Base-by-base conservation (phyloP, 2,797 vertebrate species). In the Pempheris klunzingeri region DNA sequence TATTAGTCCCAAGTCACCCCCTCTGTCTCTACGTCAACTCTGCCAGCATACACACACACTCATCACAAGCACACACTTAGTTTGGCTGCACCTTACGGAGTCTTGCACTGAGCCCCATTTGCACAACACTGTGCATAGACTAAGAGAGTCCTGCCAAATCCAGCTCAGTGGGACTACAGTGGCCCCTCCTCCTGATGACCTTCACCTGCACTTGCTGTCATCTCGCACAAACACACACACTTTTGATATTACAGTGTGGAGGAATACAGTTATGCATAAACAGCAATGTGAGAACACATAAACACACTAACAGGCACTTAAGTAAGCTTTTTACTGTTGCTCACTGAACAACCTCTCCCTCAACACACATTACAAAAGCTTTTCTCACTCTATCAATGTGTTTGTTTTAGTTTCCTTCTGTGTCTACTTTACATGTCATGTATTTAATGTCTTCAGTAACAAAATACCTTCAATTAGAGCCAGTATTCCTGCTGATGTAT, bases 191-290 rank as follows among this genome's bases (percentile, higher is more conserved):
- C 68, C 61, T 47, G 14, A 46, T 61, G 89, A 92, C 92, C 89
- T 92, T 92, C 90, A 91, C 84, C 85, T 80, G 81, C 49, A 83
- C 86, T 82, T 77, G 74, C 68, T 64, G 47, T 74, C 62, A 43
- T 15, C 65, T 75, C 69, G 52, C 80, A 72, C 46, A 69, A 60
- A 77, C 82, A 78, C 71, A 69, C 64, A 55, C 68, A n/a, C n/a
- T n/a, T n/a, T 39, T 58, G 61, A 24, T n/a, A 62, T 62, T 11
- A 47, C 62, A 54, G 28, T 4, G 28, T 64, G 53, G 59, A 57
- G 22, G 62, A 58, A 59, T 28, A 61, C 22, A 28, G 14, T 17
- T 1, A 39, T 43, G 39, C 63, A 44, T 34, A 38, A 68, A 65
- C 71, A 77, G 13, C 30, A 30, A 41, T 36, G 28, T 10, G 32